Percentiles rank a stretch among this genome's conserved stretches.
Evolutionary conservation across 2,113 vertebrate species (phyloP).

Genomic region (Hydropotes inermis): DNA sequence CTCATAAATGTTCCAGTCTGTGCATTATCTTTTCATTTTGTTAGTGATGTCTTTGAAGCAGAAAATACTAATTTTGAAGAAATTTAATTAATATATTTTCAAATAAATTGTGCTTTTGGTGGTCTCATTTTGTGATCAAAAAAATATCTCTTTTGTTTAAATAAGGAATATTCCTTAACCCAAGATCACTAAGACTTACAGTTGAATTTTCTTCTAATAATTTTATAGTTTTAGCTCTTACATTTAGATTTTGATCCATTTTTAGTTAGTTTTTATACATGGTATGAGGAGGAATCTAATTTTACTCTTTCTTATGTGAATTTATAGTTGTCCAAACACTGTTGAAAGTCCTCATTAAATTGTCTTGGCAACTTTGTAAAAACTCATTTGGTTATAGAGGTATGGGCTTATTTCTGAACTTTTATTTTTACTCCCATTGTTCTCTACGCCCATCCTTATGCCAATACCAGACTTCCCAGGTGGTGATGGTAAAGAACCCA

Average conservation of each 20-base stretch:
- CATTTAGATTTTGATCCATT: not conserved
- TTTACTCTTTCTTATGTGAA: not conserved
- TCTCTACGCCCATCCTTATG: not conserved
- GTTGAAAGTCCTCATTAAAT: not conserved
- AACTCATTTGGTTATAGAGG: not conserved
- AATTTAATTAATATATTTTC: not conserved
- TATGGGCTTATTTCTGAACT: not conserved
- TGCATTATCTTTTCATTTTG: not conserved
- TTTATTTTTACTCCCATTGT: not conserved
- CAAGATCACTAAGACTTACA: not conserved
- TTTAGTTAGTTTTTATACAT: not conserved
- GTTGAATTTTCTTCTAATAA: not conserved
- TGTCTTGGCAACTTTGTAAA: not conserved
- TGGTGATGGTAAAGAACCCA: fast-evolving
- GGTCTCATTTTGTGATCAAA: not conserved
- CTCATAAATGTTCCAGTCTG: not conserved
- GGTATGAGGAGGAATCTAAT: not conserved
- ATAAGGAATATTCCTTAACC: not conserved
- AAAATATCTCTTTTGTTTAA: not conserved
- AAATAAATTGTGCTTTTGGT: not conserved
- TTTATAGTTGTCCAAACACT: not conserved
- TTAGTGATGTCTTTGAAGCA: not conserved
- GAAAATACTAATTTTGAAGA: not conserved
- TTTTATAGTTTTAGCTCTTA: not conserved
- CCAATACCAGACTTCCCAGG: not conserved